Evolutionary conservation across 2,113 vertebrate genomes (phyloP).

Genomic region (Carassius auratus): DNA sequence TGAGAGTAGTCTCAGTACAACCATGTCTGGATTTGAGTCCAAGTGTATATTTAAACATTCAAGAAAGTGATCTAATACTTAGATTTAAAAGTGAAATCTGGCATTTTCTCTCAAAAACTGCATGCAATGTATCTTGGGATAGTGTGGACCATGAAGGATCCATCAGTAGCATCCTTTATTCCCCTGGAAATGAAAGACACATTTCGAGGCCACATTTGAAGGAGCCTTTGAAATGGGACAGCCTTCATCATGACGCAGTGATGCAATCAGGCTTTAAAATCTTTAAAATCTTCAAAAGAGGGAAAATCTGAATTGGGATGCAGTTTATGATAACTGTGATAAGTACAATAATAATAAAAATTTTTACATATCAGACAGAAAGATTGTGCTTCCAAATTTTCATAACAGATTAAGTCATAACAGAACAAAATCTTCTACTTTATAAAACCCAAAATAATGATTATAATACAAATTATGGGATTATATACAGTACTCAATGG

Average conservation of each 20-base stretch:
- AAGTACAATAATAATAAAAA: no score
- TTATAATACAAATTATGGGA: not conserved
- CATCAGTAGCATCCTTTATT: not conserved
- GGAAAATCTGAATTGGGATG: not conserved
- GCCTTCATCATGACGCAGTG: not conserved
- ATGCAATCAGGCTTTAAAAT: not conserved
- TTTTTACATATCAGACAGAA: not conserved
- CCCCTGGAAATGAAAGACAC: no score
- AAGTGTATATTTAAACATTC: not conserved
- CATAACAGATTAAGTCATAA: not conserved
- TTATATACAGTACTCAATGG: no score
- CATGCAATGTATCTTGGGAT: not conserved
- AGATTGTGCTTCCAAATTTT: not conserved
- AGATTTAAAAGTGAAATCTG: not conserved
- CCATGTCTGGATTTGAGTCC: no score
- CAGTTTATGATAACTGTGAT: not conserved
- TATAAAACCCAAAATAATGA: not conserved
- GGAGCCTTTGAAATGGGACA: not conserved
- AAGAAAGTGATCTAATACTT: not conserved
- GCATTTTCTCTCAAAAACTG: not conserved
- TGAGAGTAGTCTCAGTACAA: no score
- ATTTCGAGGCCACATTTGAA: not conserved
- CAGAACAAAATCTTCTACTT: not conserved
- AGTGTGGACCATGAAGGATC: not conserved
- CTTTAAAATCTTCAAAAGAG: not conserved